Conservation (phyloP, 2,113 vertebrate species). For the Carettochelys insculpta region DNA sequence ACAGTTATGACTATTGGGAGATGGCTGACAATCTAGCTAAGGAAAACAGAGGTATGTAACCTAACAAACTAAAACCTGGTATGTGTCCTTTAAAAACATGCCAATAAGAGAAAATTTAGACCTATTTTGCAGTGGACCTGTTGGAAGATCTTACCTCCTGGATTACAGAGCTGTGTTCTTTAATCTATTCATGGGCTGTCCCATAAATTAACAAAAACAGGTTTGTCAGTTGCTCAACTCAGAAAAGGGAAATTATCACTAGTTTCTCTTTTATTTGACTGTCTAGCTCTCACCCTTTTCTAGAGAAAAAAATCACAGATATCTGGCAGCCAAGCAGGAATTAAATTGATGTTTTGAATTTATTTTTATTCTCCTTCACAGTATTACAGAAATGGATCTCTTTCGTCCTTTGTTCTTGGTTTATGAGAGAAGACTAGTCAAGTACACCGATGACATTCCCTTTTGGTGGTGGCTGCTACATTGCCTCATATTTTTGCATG, state of each 20-base stretch:
- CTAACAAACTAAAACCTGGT: neutral
- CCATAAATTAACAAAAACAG: neutral
- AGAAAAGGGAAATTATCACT: neutral
- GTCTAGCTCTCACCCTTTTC: neutral
- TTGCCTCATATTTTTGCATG: neutral
- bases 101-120: neutral
- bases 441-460: neutral
- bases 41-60: slow-evolving; percentile 90
- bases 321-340: neutral
- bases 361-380: neutral
- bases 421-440: neutral
- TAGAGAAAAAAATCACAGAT: neutral
- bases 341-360: neutral
- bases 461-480: neutral
- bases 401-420: neutral
- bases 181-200: neutral
- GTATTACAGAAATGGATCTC: neutral
- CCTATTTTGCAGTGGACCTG: neutral
- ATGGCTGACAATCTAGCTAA: slow-evolving; percentile 95
- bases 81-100: neutral
- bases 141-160: neutral
- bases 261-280: neutral
- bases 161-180: neutral
- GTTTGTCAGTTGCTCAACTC: neutral
- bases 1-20: slow-evolving; percentile 99